Evolutionary conservation across 2,888 invertebrate genomes (phyloP), one percentile per base, ranked within the genome.

Genomic region (Glomeris marginata): DNA sequence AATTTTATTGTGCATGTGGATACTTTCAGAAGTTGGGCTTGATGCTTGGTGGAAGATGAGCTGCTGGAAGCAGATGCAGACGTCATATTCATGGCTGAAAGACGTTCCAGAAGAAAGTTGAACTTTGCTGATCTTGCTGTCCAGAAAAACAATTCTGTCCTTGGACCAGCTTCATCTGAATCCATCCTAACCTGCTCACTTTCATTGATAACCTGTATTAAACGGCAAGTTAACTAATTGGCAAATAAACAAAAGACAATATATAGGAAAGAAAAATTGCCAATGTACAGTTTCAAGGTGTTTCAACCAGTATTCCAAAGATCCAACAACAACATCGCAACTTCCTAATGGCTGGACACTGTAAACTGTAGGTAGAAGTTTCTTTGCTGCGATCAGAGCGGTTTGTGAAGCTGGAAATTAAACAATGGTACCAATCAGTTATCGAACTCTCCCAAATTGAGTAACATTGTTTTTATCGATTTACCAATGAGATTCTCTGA

Each of bases 141-240:
- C 94, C 94, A 95, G 67, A 94, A 94, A 60, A 88, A 87, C 37
- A 95, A 71, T 64, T 95, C 95, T 62, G 94, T 91, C 63, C 91
- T 86, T 0, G 94, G 94, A 0, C 92, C 91, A 59, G 70, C 69
- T 2, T 83, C 81, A 65, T 94, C 91, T 52, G 87, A 87, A 65
- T 94, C 94, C 38, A 85, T 78, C 48, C 92, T 74, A 54, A 94
- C 74, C 64, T 92, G 90, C 62, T 90, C 90, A 62, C 90, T 90
- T 64, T 92, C 91, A 51, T 86, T 83, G 47, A 92, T 72, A 52
- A 85, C 79, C 74, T 77, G 59, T 5, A 58, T 42, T 42, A 45
- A 33, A 4, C 10, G 3, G 8, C 33, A 33, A 11, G 4, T 4
- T 13, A 5, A 22, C 18, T 15, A 3, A 35, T 18, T 21, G 28